Evolutionary conservation across 2,113 vertebrate species (phyloP), one percentile per base, ranked within the genome.

Genomic region (Brevimyrus niger): DNA sequence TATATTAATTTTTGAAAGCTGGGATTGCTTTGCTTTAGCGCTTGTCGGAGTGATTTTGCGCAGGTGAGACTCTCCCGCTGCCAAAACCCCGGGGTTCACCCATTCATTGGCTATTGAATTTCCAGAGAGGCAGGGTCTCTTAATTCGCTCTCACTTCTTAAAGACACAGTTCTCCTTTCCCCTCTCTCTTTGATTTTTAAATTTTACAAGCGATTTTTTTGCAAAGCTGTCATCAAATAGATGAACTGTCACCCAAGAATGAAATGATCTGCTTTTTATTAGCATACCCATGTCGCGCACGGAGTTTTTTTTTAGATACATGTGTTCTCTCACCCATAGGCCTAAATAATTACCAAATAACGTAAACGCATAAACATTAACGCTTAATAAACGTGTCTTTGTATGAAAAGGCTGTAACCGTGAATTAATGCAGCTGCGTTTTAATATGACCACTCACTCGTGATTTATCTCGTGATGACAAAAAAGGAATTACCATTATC

Each of bases 21-120:
- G 87, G 88, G 91, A 91, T 83, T 47, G 92, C 91, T 92, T 88
- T 89, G 93, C 91, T 91, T 91, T 69, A 91, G 89, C 91, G 93
- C 92, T 90, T 89, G 93, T 92, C 89, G 94, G 89, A 93, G 94
- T 89, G 95, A 94, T 94, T 95, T 93, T 76, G 92, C 94, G 95
- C 96, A 96, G 95, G 96, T 96, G 95, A 96, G 95, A 93, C 93
- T 95, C 89, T 89, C 92, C 90, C 89, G 90, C 91, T 92, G 90
- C 89, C 93, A 92, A 92, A 94, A 93, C 93, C 90, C 92, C 80
- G 73, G 50, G 83, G 87, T 94, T 93, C 93, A 93, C 92, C 91
- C 92, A 91, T 94, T 93, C 94, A 96, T 95, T 95, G 94, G 95
- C 93, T 93, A 91, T 91, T 90, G 91, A 47, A 76, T 86, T 48